A percentile compares a stretch with the other conserved stretches of the same genome.
Evolutionary conservation across 2,888 invertebrate species (phyloP).

Genomic region (Euphydryas editha): DNA sequence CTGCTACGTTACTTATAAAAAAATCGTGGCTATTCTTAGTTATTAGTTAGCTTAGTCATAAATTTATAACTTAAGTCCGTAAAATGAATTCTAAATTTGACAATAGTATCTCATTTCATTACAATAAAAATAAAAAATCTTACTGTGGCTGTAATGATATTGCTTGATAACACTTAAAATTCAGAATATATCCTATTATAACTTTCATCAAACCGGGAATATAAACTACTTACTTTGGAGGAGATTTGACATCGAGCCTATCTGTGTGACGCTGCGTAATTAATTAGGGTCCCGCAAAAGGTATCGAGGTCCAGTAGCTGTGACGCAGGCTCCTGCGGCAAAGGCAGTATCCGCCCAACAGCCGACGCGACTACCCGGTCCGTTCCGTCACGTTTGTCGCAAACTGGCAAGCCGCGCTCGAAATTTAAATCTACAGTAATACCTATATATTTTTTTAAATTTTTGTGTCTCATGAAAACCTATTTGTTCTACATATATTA

Average conservation of each 20-base stretch:
- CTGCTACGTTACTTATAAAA: slow-evolving; percentile 10
- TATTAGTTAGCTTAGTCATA: no score
- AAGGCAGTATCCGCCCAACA: slow-evolving; percentile 69
- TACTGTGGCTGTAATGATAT: no score
- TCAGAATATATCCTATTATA: slow-evolving; percentile 15
- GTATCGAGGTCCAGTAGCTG: slow-evolving; percentile 73
- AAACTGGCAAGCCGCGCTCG: slow-evolving; percentile 41
- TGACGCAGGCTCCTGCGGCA: slow-evolving; percentile 81
- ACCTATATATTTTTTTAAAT: slow-evolving; percentile 9
- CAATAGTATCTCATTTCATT: no score
- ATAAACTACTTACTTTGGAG: slow-evolving; percentile 23
- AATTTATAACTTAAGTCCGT: background rate
- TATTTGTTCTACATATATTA: background rate
- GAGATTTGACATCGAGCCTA: slow-evolving; percentile 55
- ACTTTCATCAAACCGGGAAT: slow-evolving; percentile 15
- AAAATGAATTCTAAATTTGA: background rate
- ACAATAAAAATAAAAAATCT: no score
- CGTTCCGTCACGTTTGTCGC: slow-evolving; percentile 43
- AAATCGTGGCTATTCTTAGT: background rate
- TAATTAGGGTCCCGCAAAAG: slow-evolving; percentile 79
- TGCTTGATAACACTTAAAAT: background rate
- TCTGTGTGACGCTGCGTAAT: slow-evolving; percentile 70
- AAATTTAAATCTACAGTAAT: slow-evolving; percentile 33
- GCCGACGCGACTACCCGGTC: slow-evolving; percentile 61
- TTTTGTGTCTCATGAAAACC: slow-evolving; percentile 23